Evolutionary conservation across 2,888 invertebrate genomes (phyloP).

Genomic region (Cylloceria caligata): DNA sequence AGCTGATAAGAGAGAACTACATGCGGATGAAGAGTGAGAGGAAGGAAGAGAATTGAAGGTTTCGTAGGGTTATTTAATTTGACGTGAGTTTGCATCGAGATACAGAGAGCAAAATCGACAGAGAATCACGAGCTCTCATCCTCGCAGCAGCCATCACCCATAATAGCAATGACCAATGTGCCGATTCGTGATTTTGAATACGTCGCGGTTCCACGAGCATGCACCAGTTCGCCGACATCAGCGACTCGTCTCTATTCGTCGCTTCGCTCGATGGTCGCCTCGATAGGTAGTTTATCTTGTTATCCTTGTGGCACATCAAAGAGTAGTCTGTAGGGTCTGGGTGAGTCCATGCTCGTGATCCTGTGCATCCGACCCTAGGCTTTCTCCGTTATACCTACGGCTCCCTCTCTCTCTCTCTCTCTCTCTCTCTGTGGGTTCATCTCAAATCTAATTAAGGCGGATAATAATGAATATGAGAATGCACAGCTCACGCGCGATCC

Average conservation of each 20-base stretch:
- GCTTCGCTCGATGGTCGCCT: constrained; percentile 40
- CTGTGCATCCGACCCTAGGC: constrained; percentile 13
- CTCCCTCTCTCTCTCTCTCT: background rate
- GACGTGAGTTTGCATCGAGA: constrained; percentile 42
- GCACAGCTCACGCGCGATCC: constrained; percentile 37
- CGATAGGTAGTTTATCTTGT: constrained; percentile 71
- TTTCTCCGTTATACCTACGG: constrained; percentile 25
- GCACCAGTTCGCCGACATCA: constrained; percentile 38
- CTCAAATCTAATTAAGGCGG: constrained; percentile 67
- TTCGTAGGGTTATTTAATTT: constrained; percentile 47
- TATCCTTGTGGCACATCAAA: constrained; percentile 70
- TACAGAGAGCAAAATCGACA: constrained; percentile 26
- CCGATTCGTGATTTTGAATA: constrained; percentile 50
- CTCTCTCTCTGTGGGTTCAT: constrained; percentile 39
- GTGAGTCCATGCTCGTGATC: background rate
- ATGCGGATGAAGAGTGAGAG: background rate
- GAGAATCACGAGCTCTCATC: constrained; percentile 39
- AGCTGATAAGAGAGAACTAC: background rate
- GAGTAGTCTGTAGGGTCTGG: constrained; percentile 29
- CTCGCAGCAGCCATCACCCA: constrained; percentile 43
- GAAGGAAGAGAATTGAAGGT: constrained; percentile 54
- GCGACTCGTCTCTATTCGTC: constrained; percentile 4
- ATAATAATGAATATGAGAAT: constrained; percentile 70
- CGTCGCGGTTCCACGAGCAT: constrained; percentile 50
- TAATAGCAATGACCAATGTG: constrained; percentile 42